Percentiles rank a stretch among this genome's conserved stretches.
These are phyloP conservation scores for Callospermophilus lateralis DNA, from an alignment of 2,113 vertebrate genomes.

Conservation along the genomic window DNA sequence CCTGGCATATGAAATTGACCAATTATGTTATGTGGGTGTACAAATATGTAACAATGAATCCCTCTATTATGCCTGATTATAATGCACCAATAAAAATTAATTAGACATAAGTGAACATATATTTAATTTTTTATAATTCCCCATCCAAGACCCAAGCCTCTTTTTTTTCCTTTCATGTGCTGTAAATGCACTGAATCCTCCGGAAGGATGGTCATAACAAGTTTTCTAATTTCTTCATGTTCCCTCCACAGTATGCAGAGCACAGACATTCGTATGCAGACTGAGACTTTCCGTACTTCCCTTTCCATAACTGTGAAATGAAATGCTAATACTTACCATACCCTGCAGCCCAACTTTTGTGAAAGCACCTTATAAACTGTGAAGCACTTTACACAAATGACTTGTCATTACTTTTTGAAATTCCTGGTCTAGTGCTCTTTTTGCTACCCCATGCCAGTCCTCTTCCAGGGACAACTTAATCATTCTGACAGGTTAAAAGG, in stretches of 20 bases:
- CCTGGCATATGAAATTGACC: no score
- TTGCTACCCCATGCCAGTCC: not conserved
- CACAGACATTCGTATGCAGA: not conserved
- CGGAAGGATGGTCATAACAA: not conserved
- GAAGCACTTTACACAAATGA: conserved; percentile 53
- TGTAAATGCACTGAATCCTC: not conserved
- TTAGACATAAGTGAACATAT: no score
- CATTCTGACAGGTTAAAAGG: not conserved
- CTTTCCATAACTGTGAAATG: not conserved
- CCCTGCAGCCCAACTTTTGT: not conserved
- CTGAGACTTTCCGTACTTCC: not conserved
- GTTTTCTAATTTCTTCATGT: not conserved
- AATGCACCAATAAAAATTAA: no score
- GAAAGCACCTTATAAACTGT: conserved; percentile 53
- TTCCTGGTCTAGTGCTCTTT: not conserved
- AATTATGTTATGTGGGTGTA: no score
- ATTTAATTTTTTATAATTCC: not conserved
- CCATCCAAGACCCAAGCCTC: not conserved
- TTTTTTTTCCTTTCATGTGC: not conserved
- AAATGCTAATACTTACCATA: not conserved
- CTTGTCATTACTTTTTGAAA: conserved; percentile 32
- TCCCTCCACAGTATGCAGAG: not conserved
- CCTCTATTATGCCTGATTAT: no score
- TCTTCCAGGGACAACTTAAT: not conserved
- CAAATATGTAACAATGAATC: no score